Percentiles rank a stretch among this genome's conserved stretches.
These are phyloP conservation scores for Rhynchophorus ferrugineus DNA, from an alignment of 1,140 invertebrate genomes.

Conservation along the genomic window DNA sequence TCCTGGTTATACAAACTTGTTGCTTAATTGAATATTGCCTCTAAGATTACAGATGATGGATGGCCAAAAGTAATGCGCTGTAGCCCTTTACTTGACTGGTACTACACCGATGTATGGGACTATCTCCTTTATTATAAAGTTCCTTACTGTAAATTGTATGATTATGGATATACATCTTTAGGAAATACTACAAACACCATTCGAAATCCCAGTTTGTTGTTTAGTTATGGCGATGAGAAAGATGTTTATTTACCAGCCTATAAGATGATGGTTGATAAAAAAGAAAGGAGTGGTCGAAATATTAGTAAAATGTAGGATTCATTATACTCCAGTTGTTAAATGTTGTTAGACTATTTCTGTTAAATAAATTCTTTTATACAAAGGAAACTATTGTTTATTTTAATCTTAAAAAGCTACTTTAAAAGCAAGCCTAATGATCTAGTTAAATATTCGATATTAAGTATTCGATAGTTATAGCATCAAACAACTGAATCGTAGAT, in stretches of 20 bases:
- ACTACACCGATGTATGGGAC: slow-evolving; percentile 81
- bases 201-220: slow-evolving; percentile 62
- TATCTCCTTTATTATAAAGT: slow-evolving; percentile 70
- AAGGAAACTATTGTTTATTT: too few species aligned
- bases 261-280: slow-evolving; percentile 55
- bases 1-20: slow-evolving; percentile 6
- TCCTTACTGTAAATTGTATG: slow-evolving; percentile 84
- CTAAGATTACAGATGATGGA: slow-evolving; percentile 68
- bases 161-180: slow-evolving; percentile 83
- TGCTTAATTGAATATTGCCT: slow-evolving; percentile 31
- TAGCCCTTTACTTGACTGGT: slow-evolving; percentile 84
- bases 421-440: too few species aligned
- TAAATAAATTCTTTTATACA: too few species aligned
- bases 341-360: too few species aligned
- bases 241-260: slow-evolving; percentile 71
- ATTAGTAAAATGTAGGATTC: slow-evolving; percentile 16
- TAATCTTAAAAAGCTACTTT: too few species aligned
- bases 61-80: slow-evolving; percentile 87
- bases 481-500: too few species aligned
- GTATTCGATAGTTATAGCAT: too few species aligned
- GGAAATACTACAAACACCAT: slow-evolving; percentile 70
- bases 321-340: too few species aligned
- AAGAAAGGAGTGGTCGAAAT: slow-evolving; percentile 66
- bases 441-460: too few species aligned
- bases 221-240: slow-evolving; percentile 32